A percentile compares a stretch with the other conserved stretches of the same genome.
These are phyloP conservation scores for Acanthosepion esculentum DNA, from an alignment of 2,888 invertebrate species.

Conservation along the genomic window DNA sequence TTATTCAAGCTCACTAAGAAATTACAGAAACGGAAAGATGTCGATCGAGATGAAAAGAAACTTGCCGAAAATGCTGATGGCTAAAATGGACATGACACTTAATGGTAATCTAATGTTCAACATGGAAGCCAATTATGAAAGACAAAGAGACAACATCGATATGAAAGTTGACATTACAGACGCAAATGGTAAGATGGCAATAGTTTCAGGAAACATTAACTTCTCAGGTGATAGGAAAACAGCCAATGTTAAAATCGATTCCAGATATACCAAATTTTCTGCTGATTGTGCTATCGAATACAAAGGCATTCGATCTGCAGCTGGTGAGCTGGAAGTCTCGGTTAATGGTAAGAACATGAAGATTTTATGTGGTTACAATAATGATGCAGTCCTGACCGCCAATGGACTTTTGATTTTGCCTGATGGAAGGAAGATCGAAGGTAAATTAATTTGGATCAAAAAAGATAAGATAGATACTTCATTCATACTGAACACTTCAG, in stretches of 20 bases:
- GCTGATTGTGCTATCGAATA: not conserved
- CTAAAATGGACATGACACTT: not conserved
- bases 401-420: not conserved
- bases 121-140: not conserved
- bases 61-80: not conserved
- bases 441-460: not conserved
- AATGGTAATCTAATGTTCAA: not conserved
- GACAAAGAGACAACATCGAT: not conserved
- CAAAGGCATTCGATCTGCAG: not conserved
- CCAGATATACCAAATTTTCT: not conserved
- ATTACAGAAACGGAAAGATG: conserved; percentile 6
- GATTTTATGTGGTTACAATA: not conserved
- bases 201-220: not conserved
- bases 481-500: not conserved
- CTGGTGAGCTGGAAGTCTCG: not conserved
- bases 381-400: not conserved
- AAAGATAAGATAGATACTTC: not conserved
- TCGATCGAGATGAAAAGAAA: not conserved
- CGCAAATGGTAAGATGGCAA: not conserved
- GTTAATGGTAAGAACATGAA: not conserved
- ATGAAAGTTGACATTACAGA: not conserved
- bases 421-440: not conserved
- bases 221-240: conserved; percentile 13
- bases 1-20: not conserved
- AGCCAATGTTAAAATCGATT: not conserved